These are phyloP conservation scores for Prietella phreatophila DNA, from an alignment of 2,113 vertebrate species.

Conservation along the genomic window DNA sequence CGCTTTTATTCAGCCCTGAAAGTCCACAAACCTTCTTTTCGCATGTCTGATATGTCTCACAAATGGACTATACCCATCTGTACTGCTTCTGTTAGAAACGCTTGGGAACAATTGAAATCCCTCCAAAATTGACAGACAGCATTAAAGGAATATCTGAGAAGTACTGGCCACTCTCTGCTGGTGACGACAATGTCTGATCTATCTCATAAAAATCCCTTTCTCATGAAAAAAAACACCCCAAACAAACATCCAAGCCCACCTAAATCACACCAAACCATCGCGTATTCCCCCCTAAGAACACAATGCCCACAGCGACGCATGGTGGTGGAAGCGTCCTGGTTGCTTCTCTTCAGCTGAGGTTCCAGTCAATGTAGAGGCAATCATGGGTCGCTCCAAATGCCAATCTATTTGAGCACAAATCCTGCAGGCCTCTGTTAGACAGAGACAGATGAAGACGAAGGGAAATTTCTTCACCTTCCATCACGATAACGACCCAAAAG, in stretches of 20 bases:
- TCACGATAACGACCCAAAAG: background rate
- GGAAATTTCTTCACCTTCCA: background rate
- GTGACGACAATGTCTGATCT: background rate
- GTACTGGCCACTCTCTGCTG: too few species aligned
- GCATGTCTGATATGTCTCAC: slow-evolving; percentile 32
- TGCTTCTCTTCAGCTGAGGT: background rate
- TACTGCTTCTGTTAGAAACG: background rate
- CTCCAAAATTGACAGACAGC: background rate
- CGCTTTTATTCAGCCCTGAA: slow-evolving; percentile 57
- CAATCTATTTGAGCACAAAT: background rate
- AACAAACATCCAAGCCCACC: background rate
- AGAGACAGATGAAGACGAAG: background rate
- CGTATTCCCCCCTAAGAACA: background rate
- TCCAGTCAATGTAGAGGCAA: background rate
- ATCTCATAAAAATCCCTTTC: too few species aligned
- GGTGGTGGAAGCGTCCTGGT: background rate
- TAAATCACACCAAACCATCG: background rate
- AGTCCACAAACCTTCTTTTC: slow-evolving; percentile 46
- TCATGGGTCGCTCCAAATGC: background rate
- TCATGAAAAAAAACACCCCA: too few species aligned
- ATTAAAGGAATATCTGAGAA: background rate
- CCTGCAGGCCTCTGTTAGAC: background rate
- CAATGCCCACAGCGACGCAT: background rate
- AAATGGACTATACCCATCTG: background rate
- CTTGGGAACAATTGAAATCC: background rate